Percentiles rank a stretch among this genome's conserved stretches.
Conservation (phyloP, 2,113 vertebrate genomes). For the Galbula dea region DNA sequence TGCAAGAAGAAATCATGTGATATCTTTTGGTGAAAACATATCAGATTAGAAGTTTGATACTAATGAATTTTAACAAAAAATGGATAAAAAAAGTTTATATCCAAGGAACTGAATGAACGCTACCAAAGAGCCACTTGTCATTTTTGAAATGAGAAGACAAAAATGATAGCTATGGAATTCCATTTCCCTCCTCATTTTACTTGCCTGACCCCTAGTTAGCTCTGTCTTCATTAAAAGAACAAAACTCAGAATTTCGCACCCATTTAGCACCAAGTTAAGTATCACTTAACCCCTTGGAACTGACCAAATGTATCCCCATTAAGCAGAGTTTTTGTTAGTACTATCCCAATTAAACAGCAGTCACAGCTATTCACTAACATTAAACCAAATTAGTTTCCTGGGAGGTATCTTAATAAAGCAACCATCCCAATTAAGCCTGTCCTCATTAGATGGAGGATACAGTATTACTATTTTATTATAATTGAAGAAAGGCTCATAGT, state of each 20-base stretch:
- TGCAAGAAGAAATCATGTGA: background rate
- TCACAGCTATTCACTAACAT: slow-evolving; percentile 71
- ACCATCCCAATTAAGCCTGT: slow-evolving; percentile 71
- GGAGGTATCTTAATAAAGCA: slow-evolving; percentile 74
- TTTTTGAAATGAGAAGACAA: background rate
- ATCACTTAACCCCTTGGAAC: slow-evolving; percentile 58
- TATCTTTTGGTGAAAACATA: background rate
- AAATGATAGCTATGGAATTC: background rate
- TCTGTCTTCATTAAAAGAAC: slow-evolving; percentile 48
- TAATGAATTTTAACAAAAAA: background rate
- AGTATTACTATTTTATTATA: slow-evolving; percentile 68
- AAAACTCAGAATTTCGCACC: slow-evolving; percentile 54
- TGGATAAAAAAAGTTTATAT: background rate
- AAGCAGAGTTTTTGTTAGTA: slow-evolving; percentile 64
- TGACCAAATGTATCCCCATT: slow-evolving; percentile 58
- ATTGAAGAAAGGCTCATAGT: slow-evolving; percentile 31
- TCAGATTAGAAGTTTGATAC: background rate
- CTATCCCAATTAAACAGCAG: slow-evolving; percentile 68
- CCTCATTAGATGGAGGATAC: slow-evolving; percentile 72
- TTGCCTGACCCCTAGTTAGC: slow-evolving; percentile 40
- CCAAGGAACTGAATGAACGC: background rate
- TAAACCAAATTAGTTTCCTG: slow-evolving; percentile 72
- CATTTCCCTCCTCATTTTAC: slow-evolving; percentile 15
- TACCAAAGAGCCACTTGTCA: background rate
- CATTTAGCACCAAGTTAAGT: slow-evolving; percentile 62